Conservation (phyloP, 2,797 vertebrate genomes). For the Picus viridis region DNA sequence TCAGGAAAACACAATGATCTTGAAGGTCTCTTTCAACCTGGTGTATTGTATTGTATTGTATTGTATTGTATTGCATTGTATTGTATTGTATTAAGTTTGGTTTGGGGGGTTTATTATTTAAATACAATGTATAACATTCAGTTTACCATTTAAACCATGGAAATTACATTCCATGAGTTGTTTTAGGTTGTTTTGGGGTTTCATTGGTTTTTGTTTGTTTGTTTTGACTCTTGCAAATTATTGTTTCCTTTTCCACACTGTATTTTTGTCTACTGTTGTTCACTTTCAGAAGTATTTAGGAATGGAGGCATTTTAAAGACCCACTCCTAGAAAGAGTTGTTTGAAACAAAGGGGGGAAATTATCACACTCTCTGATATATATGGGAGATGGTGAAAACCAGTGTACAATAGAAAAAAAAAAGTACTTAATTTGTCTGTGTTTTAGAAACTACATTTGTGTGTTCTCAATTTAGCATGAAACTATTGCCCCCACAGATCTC, state of each 20-base stretch:
- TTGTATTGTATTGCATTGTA: too few relatives aligned
- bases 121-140: fast-evolving
- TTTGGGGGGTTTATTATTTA: background rate
- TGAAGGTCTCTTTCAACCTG: too few relatives aligned
- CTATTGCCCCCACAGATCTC: fast-evolving
- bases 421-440: background rate
- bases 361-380: background rate
- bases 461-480: background rate
- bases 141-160: background rate
- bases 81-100: too few relatives aligned
- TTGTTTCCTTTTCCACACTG: background rate
- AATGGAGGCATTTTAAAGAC: background rate
- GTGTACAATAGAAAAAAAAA: background rate
- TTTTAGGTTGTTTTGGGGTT: background rate
- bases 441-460: background rate
- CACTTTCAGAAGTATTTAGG: background rate
- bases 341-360: background rate
- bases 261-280: background rate
- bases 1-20: too few relatives aligned
- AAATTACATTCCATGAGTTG: background rate
- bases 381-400: background rate
- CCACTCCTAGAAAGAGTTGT: background rate
- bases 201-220: too few relatives aligned
- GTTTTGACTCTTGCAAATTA: background rate
- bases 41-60: too few relatives aligned